Conservation (phyloP, 2,113 vertebrate species). For the Garra rufa region DNA sequence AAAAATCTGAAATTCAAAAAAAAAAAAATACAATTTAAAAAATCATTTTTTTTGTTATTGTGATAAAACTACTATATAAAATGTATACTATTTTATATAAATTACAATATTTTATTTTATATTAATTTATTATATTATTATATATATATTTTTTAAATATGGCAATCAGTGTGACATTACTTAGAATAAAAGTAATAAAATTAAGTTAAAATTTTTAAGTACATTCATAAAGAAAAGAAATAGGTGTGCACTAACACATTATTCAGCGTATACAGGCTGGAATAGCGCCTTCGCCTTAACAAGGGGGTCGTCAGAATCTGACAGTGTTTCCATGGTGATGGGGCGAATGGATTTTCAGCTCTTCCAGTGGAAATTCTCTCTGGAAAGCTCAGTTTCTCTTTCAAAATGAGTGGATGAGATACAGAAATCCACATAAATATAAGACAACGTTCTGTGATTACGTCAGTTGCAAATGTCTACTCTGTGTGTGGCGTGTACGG, state of each 20-base stretch:
- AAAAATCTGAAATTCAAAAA: background rate
- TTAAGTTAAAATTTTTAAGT: background rate
- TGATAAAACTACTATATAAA: too few relatives aligned
- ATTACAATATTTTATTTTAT: too few relatives aligned
- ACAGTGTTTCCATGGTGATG: constrained; percentile 60
- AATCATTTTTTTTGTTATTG: background rate
- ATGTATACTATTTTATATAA: too few relatives aligned
- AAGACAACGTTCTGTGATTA: constrained; percentile 8
- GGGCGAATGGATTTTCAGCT: constrained; percentile 9
- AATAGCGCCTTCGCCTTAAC: constrained; percentile 36
- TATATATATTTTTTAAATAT: background rate
- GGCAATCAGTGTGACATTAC: background rate
- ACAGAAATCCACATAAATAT: background rate
- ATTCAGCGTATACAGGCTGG: background rate
- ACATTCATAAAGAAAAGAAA: background rate
- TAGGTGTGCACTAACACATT: background rate
- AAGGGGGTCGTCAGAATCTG: constrained; percentile 14
- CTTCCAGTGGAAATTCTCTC: constrained; percentile 41
- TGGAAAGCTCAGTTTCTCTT: constrained; percentile 24
- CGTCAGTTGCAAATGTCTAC: constrained; percentile 32
- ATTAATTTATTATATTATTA: too few relatives aligned
- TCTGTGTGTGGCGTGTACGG: constrained; percentile 42
- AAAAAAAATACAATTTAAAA: background rate
- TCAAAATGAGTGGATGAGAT: background rate
- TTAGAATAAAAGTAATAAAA: background rate